Percentiles rank a stretch among this genome's conserved stretches.
These are phyloP conservation scores for Schizotus pectinicornis DNA, from an alignment of 2,888 invertebrate genomes.

Conservation along the genomic window DNA sequence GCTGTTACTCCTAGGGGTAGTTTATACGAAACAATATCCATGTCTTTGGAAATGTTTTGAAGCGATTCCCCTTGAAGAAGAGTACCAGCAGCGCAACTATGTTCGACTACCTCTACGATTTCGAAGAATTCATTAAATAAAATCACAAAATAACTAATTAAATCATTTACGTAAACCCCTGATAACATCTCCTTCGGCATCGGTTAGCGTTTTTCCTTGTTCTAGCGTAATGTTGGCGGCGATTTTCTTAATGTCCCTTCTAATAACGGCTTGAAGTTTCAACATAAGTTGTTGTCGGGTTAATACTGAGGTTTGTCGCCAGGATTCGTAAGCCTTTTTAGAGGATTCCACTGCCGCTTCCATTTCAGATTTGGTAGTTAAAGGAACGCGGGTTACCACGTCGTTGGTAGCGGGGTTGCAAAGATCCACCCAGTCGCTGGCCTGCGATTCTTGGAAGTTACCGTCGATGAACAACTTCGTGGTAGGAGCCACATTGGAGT, in stretches of 20 bases:
- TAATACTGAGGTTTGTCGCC: conserved; percentile 91
- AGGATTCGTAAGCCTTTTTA: conserved; percentile 75
- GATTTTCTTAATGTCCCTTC: conserved; percentile 85
- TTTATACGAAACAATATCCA: conserved; percentile 94
- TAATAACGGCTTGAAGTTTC: conserved; percentile 81
- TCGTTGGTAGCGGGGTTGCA: conserved; percentile 95
- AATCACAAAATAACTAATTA: conserved; percentile 3
- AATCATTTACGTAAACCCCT: conserved; percentile 91
- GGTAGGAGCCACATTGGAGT: conserved; percentile 63
- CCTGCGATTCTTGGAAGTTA: conserved; percentile 90
- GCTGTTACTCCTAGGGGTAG: conserved; percentile 92
- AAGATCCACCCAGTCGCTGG: conserved; percentile 92
- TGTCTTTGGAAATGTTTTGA: conserved; percentile 86
- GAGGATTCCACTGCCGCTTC: conserved; percentile 85
- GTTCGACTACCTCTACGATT: conserved; percentile 90
- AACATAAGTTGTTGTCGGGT: conserved; percentile 79
- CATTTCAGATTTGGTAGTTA: conserved; percentile 88
- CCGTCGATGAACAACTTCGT: conserved; percentile 97
- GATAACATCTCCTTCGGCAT: conserved; percentile 98
- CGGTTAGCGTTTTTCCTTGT: conserved; percentile 95
- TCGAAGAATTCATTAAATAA: conserved; percentile 6
- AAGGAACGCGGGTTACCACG: conserved; percentile 82
- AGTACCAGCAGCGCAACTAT: conserved; percentile 91
- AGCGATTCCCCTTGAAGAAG: conserved; percentile 93
- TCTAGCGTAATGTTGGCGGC: conserved; percentile 93